These are phyloP conservation scores for Danaus melanippus DNA, from an alignment of 1,140 invertebrate genomes.

Conservation along the genomic window DNA sequence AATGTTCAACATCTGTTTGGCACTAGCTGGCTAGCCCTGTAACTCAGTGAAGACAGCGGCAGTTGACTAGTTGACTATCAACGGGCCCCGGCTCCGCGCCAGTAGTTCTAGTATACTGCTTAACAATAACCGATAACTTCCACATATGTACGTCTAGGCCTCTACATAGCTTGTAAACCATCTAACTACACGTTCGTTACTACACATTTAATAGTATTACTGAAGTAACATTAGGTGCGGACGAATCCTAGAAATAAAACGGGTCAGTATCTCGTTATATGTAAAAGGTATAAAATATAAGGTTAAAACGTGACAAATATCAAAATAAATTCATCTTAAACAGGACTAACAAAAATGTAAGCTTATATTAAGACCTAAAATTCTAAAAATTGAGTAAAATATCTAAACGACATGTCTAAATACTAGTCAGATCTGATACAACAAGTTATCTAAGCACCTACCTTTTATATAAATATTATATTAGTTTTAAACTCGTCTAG, in stretches of 20 bases:
- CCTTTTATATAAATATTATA: background rate
- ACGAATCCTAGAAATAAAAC: conserved; percentile 4
- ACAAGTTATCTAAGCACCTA: conserved; percentile 28
- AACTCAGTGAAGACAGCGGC: conserved; percentile 1
- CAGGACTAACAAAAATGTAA: conserved; percentile 39
- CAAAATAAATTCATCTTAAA: conserved; percentile 67
- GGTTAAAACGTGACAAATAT: conserved; percentile 53
- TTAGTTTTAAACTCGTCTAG: no score
- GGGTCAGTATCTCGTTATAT: conserved; percentile 9
- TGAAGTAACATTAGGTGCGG: conserved; percentile 2
- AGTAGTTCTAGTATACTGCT: background rate
- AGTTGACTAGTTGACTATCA: background rate
- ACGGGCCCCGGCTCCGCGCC: background rate
- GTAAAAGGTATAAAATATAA: conserved; percentile 39
- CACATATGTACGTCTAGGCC: conserved; percentile 1
- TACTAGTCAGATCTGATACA: conserved; percentile 37
- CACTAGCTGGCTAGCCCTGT: no score
- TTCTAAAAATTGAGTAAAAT: conserved; percentile 51
- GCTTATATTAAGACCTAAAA: conserved; percentile 39
- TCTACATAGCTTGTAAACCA: conserved; percentile 7
- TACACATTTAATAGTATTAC: conserved; percentile 4
- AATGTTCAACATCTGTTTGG: background rate
- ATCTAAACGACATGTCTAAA: conserved; percentile 56
- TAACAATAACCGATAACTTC: background rate
- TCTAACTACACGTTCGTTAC: conserved; percentile 4